Conservation (phyloP, 2,888 invertebrate genomes). For the Xanthorhoe spadicearia region DNA sequence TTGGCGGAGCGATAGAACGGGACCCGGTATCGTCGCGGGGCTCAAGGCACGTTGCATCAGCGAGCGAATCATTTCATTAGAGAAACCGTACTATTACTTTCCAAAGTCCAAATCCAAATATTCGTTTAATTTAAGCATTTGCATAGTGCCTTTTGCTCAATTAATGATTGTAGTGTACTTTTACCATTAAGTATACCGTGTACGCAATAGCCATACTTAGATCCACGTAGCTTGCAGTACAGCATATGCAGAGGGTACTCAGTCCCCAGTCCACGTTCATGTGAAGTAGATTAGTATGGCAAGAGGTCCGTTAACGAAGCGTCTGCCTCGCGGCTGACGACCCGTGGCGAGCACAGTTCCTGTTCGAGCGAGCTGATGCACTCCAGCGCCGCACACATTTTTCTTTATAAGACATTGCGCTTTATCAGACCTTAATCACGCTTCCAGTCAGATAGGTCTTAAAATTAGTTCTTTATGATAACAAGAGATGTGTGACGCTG, state of each 20-base stretch:
- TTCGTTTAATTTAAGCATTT: slow-evolving; percentile 70
- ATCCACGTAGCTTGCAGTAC: slow-evolving; percentile 30
- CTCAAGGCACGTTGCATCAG: slow-evolving; percentile 78
- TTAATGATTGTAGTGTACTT: slow-evolving; percentile 66
- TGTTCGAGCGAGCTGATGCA: slow-evolving; percentile 53
- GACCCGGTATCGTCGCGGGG: slow-evolving; percentile 42
- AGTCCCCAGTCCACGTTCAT: slow-evolving; percentile 43
- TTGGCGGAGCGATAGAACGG: slow-evolving; percentile 9
- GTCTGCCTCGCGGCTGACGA: slow-evolving; percentile 15
- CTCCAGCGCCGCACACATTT: slow-evolving; percentile 1
- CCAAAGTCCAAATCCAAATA: slow-evolving; percentile 68
- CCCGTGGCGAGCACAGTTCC: slow-evolving; percentile 36
- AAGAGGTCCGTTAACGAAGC: slow-evolving; percentile 28
- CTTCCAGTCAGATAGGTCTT: not conserved
- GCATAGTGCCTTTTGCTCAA: slow-evolving; percentile 83
- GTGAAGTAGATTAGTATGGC: slow-evolving; percentile 23
- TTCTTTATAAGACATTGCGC: not conserved
- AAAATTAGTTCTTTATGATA: not conserved
- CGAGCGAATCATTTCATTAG: slow-evolving; percentile 55
- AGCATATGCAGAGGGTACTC: slow-evolving; percentile 15
- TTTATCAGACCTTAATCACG: not conserved
- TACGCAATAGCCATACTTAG: slow-evolving; percentile 59
- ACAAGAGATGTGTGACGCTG: slow-evolving; percentile 39
- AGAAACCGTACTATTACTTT: slow-evolving; percentile 57
- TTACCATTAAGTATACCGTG: slow-evolving; percentile 62